These are phyloP conservation scores for Muricea muricata DNA, from an alignment of 92 coral and sea anemone genomes.

Conservation along the genomic window DNA sequence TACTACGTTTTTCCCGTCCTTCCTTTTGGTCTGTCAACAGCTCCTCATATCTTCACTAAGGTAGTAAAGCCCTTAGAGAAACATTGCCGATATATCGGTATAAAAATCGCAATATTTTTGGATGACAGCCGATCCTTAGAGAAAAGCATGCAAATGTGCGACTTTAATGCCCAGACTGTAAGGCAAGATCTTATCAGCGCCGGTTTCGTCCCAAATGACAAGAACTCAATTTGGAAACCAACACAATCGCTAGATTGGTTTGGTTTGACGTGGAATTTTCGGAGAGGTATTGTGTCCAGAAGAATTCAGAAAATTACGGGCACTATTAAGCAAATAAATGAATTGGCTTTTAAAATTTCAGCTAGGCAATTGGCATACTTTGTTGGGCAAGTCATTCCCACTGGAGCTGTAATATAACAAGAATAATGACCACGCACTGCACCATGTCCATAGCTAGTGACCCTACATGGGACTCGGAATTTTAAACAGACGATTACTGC, in stretches of 20 bases:
- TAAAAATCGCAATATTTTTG: background rate
- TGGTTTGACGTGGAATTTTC: slow-evolving; percentile 51
- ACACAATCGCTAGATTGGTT: slow-evolving; percentile 61
- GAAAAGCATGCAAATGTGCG: background rate
- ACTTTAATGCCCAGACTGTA: background rate
- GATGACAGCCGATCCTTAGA: background rate
- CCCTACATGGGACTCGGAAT: too few relatives aligned
- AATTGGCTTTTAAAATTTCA: too few relatives aligned
- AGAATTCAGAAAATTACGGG: too few relatives aligned
- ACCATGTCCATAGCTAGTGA: too few relatives aligned
- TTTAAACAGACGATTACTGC: too few relatives aligned
- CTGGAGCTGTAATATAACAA: too few relatives aligned
- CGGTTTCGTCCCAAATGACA: slow-evolving; percentile 64
- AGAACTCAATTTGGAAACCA: slow-evolving; percentile 62
- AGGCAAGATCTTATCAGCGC: slow-evolving; percentile 3
- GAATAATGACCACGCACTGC: too few relatives aligned
- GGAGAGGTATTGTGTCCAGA: background rate
- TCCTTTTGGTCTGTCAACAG: slow-evolving; percentile 17
- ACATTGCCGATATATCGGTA: background rate
- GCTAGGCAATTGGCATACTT: too few relatives aligned
- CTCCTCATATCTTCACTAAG: slow-evolving; percentile 16
- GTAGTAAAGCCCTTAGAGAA: slow-evolving; percentile 16
- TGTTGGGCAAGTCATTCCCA: too few relatives aligned
- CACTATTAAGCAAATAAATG: too few relatives aligned
- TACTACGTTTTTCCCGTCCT: too few relatives aligned